Percentiles rank a stretch among this genome's conserved stretches.
Conservation (phyloP, 1,140 invertebrate species). For the Agrilus planipennis region DNA sequence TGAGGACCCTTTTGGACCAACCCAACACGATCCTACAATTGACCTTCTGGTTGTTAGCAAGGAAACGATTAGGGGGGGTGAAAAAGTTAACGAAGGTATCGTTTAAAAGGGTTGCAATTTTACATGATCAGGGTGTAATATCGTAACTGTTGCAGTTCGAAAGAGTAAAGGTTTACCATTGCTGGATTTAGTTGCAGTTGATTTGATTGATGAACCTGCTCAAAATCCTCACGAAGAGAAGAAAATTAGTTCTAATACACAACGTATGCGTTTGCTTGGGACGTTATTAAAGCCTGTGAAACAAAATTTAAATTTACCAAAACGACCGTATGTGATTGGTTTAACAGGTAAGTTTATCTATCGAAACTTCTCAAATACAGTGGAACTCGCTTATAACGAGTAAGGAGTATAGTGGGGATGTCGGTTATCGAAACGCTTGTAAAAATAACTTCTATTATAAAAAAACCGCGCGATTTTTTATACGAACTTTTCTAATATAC, state of each 20-base stretch:
- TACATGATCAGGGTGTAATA: background rate
- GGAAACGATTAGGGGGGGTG: slow-evolving; percentile 76
- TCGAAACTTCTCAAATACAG: slow-evolving; percentile 38
- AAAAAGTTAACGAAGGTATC: slow-evolving; percentile 67
- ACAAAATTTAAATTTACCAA: slow-evolving; percentile 44
- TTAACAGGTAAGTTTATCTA: slow-evolving; percentile 48
- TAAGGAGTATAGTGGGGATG: too few species aligned
- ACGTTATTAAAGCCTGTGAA: slow-evolving; percentile 44
- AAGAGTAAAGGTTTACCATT: slow-evolving; percentile 48
- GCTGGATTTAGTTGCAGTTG: slow-evolving; percentile 62
- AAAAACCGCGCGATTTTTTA: too few species aligned
- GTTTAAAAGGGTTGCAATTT: slow-evolving; percentile 6
- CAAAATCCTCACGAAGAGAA: slow-evolving; percentile 59
- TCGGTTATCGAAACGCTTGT: too few species aligned
- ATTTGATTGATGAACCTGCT: slow-evolving; percentile 54
- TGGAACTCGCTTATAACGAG: too few species aligned
- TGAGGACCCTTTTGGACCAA: slow-evolving; percentile 89
- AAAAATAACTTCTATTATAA: too few species aligned
- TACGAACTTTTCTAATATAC: too few species aligned
- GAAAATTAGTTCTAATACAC: slow-evolving; percentile 90
- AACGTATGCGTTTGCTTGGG: slow-evolving; percentile 74
- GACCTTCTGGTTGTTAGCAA: slow-evolving; percentile 78
- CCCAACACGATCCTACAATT: slow-evolving; percentile 68
- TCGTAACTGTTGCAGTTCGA: slow-evolving; percentile 39
- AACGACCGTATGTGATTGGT: slow-evolving; percentile 79